A percentile compares a stretch with the other conserved stretches of the same genome.
Conservation (phyloP, 2,888 invertebrate genomes). For the Latrodectus elegans region DNA sequence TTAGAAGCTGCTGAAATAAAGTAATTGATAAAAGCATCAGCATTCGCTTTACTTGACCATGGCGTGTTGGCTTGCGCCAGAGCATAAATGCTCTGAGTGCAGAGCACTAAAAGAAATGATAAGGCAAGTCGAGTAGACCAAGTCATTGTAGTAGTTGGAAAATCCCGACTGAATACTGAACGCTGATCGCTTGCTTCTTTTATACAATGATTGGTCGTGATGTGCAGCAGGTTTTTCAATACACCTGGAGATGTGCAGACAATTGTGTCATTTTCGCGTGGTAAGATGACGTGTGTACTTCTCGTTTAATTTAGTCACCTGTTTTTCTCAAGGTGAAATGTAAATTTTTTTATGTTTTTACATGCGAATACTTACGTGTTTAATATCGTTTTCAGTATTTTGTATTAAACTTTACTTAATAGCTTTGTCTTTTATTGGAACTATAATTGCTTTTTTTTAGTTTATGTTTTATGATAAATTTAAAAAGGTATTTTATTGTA, state of each 20-base stretch:
- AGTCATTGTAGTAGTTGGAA: constrained; percentile 8
- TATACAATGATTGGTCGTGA: background rate
- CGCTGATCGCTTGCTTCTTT: background rate
- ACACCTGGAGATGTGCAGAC: background rate
- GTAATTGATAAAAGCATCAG: background rate
- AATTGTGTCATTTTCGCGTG: too few relatives aligned
- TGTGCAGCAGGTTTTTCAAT: background rate
- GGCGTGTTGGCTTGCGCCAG: background rate
- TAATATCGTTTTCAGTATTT: too few relatives aligned
- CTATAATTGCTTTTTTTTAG: too few relatives aligned
- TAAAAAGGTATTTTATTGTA: too few relatives aligned
- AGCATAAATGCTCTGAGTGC: constrained; percentile 12
- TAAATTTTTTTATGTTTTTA: too few relatives aligned
- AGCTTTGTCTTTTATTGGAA: too few relatives aligned
- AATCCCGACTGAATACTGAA: background rate
- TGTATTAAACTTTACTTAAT: too few relatives aligned
- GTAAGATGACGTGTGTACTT: too few relatives aligned
- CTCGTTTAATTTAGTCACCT: too few relatives aligned
- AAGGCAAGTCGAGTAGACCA: constrained; percentile 21
- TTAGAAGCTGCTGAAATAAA: background rate
- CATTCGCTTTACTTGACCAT: background rate
- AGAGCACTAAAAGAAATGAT: background rate
- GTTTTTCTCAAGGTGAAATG: too few relatives aligned
- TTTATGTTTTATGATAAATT: too few relatives aligned
- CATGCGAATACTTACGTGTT: too few relatives aligned